Evolutionary conservation across 2,797 vertebrate species (phyloP), one percentile per base, ranked within the genome.

Genomic region (Hipposideros larvatus): DNA sequence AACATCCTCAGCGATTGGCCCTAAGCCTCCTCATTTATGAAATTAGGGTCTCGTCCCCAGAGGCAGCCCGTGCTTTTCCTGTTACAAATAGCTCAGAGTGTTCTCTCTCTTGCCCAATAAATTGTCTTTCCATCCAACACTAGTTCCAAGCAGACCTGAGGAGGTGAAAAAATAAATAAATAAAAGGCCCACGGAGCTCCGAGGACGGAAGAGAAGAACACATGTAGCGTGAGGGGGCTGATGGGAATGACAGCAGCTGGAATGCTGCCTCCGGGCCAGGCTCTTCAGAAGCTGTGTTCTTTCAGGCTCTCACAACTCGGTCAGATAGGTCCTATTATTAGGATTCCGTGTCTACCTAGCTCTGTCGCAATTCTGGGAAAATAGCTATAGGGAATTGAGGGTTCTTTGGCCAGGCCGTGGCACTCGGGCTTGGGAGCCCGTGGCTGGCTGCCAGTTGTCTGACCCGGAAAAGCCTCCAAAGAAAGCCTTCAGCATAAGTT

Each of bases 241-340:
- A 14, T 16, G 19, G 46, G 46, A 24, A 46, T 2, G 34, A 16
- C 34, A 18, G 4, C 9, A 24, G 13, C 37, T 2, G 66, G 37
- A 34, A 28, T 0, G 15, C 5, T 16, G 19, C 43, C 65, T 46
- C 66, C 0, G 2, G 57, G 46, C 48, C 51, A 2, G 5, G 28
- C 7, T 21, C 28, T 1, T 6, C 28, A 0, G 14, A 11, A 28
- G 18, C n/a, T 34, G 1, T 0, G 1, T 41, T 43, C 31, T 61
- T 11, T n/a, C 11, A 43, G 19, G 26, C 63, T 48, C 66, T 31
- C 8, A 3, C 37, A n/a, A 11, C 53, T 55, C 46, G 2, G 8
- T 48, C 68, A 37, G 24, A 19, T 7, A 5, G 26, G 11, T 21
- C 34, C 59, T 65, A 1, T 13, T 57, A 1, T 19, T 5, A 11